Evolutionary conservation across 2,113 vertebrate species (phyloP), one percentile per base, ranked within the genome.

Genomic region (Trematomus loennbergii): DNA sequence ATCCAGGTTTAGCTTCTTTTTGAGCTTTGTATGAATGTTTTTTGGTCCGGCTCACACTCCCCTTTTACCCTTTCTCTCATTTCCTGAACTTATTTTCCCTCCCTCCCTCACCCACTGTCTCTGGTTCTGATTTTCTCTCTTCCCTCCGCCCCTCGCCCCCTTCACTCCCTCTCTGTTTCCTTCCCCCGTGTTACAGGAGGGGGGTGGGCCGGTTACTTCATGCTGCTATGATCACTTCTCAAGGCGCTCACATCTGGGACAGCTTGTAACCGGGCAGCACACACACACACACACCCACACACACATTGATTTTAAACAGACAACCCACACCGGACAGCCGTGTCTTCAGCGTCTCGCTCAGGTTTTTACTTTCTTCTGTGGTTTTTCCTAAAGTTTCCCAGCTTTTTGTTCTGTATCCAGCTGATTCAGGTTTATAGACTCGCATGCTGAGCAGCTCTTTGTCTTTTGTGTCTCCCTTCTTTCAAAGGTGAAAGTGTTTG

Each of bases 241-340:
- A 83, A 88, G 67, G 65, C 86, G 58, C 84, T 84, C 90, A 89
- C 94, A 94, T 95, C 92, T 94, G 93, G 92, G 86, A 89, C 91
- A 82, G 81, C 79, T 90, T 84, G 85, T 83, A 70, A 83, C 84
- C 82, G 67, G 75, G 54, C 71, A 64, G 71, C 80, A 76, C 66
- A 88, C 69, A 33, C 81, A 29, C 69, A 45, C 66, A 25, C 18
- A 45, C 36, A 15, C 53, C 45, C 60, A 16, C 55, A 33, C 77
- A 55, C 75, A 62, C 33, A 25, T 9, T n/a, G 8, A 40, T 29
- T 65, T 48, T 53, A 49, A 54, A 52, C 67, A 3, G 64, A 40
- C 29, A 36, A 25, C 68, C 33, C 9, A 77, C 83, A 82, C 87
- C n/a, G 85, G 87, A 90, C 78, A n/a, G 82, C 78, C 71, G 65